Conservation (phyloP, 2,797 vertebrate species). For the Melanotaenia boesemani region DNA sequence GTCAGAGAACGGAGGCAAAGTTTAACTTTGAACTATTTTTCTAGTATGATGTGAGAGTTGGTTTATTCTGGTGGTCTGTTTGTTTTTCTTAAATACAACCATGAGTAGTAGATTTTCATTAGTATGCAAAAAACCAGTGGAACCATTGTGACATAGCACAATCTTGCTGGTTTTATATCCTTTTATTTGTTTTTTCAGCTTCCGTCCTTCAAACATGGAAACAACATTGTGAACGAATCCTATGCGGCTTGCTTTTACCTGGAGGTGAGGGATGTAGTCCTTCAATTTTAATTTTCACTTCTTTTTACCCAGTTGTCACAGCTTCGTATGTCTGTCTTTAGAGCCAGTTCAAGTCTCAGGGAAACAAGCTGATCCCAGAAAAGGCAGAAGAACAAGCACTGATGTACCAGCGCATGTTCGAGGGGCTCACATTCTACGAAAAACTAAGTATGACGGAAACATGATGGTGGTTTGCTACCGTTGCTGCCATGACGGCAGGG, state of each 20-base stretch:
- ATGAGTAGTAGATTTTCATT: too few relatives aligned
- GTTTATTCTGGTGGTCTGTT: too few relatives aligned
- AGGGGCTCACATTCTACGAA: slow-evolving; percentile 74
- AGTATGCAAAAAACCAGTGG: too few relatives aligned
- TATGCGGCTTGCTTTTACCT: slow-evolving; percentile 78
- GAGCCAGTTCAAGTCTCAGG: slow-evolving; percentile 80
- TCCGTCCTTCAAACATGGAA: slow-evolving; percentile 79
- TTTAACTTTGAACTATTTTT: too few relatives aligned
- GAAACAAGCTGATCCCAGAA: slow-evolving; percentile 77
- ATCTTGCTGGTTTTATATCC: too few relatives aligned
- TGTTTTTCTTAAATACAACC: too few relatives aligned
- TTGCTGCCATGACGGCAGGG: background rate
- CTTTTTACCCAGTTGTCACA: background rate
- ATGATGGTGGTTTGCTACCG: background rate
- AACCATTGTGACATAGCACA: too few relatives aligned
- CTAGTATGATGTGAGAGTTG: too few relatives aligned
- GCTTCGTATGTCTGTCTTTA: slow-evolving; percentile 28
- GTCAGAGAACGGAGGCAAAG: too few relatives aligned
- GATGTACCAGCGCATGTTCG: slow-evolving; percentile 82
- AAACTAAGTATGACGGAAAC: slow-evolving; percentile 72
- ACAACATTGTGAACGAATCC: slow-evolving; percentile 78
- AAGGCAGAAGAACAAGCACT: slow-evolving; percentile 65
- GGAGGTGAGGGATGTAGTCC: slow-evolving; percentile 71
- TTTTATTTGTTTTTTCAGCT: slow-evolving; percentile 58
- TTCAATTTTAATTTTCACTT: too few relatives aligned